Percentiles rank a stretch among this genome's conserved stretches.
These are phyloP conservation scores for Syngnathus floridae DNA, from an alignment of 2,113 vertebrate genomes.

Conservation along the genomic window DNA sequence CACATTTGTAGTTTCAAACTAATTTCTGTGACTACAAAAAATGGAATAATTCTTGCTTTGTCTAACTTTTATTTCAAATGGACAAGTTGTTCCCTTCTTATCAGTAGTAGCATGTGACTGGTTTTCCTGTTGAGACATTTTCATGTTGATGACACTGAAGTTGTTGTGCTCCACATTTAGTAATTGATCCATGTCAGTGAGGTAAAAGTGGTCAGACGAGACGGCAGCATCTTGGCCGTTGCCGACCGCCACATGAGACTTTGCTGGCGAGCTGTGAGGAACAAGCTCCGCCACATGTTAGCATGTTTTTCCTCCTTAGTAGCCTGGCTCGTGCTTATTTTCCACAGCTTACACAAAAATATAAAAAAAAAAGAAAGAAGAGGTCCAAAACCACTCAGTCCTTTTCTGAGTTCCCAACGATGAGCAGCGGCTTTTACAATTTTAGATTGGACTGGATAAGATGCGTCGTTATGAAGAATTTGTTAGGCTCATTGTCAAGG, in stretches of 20 bases:
- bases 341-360: neutral
- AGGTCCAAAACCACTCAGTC: conserved; percentile 16
- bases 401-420: conserved; percentile 33
- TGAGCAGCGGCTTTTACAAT: neutral
- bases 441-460: neutral
- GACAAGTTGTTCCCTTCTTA: conserved; percentile 8
- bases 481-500: neutral
- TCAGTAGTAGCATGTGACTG: conserved; percentile 11
- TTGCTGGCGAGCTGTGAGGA: conserved; percentile 8
- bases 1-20: neutral
- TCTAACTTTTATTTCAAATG: neutral
- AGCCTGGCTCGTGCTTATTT: conserved; percentile 19
- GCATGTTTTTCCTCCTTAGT: conserved; percentile 7
- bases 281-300: conserved; percentile 13
- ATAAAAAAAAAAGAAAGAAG: neutral
- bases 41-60: neutral
- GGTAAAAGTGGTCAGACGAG: conserved; percentile 29
- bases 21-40: neutral
- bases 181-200: conserved; percentile 52
- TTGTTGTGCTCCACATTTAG: conserved; percentile 39
- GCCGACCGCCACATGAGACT: conserved; percentile 45
- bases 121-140: conserved; percentile 24
- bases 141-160: conserved; percentile 19
- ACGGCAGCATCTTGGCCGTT: conserved; percentile 21
- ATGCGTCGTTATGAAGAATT: neutral